Percentiles rank a stretch among this genome's conserved stretches.
phyloP scores from a whole-genome alignment of 2,797 vertebrate genomes.

The Alauda arvensis region DNA sequence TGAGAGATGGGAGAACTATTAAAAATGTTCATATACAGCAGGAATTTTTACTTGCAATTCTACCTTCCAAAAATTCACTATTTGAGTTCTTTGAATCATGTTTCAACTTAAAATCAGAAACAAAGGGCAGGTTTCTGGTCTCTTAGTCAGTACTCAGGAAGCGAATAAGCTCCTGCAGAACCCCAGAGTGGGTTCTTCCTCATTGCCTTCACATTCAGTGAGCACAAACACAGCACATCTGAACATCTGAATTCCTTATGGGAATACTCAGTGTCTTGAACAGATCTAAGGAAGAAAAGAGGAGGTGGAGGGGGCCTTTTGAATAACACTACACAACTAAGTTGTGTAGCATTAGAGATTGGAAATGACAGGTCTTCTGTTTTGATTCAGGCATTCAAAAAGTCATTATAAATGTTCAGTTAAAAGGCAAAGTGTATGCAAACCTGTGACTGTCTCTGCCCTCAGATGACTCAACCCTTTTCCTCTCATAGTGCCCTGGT shows the following conservation, averaged over 20 bases:
- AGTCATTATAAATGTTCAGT: neutral
- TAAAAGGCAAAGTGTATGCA: neutral
- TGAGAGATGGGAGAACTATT: neutral
- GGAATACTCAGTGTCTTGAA: neutral
- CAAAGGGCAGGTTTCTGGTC: neutral
- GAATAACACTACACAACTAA: neutral
- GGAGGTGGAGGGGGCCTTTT: fast-evolving
- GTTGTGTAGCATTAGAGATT: neutral
- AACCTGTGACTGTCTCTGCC: neutral
- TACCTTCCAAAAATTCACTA: neutral
- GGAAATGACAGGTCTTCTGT: neutral
- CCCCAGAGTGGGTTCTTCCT: neutral
- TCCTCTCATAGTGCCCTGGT: neutral
- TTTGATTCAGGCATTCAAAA: neutral
- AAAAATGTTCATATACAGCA: neutral
- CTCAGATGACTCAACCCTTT: neutral
- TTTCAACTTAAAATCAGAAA: neutral
- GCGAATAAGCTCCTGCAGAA: neutral
- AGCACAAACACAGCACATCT: neutral
- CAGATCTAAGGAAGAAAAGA: neutral
- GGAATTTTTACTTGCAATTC: neutral
- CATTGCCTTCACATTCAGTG: neutral
- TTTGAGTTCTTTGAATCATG: neutral
- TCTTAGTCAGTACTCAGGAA: neutral
- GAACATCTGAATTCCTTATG: neutral